A percentile compares a stretch with the other conserved stretches of the same genome.
Conservation (phyloP, 2,888 invertebrate species). For the Parnassius orleans region DNA sequence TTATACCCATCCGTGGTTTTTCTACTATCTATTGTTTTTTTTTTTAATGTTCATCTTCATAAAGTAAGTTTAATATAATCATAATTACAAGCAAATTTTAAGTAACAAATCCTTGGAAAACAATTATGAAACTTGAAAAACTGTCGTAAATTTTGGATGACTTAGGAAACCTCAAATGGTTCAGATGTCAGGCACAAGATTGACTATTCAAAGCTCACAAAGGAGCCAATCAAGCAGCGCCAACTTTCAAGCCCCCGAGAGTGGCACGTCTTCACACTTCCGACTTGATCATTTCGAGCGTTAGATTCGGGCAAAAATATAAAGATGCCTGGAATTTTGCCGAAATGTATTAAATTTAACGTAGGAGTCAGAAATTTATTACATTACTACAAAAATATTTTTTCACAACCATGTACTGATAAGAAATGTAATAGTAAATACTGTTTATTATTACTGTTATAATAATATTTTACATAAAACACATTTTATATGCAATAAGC, state of each 20-base stretch:
- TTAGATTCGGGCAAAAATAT: constrained; percentile 22
- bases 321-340: constrained; percentile 13
- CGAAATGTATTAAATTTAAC: constrained; percentile 1
- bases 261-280: constrained; percentile 59
- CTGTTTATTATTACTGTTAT: no score
- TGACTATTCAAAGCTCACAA: constrained; percentile 70
- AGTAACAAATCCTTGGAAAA: no score
- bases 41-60: no score
- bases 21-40: no score
- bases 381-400: no score
- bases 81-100: no score
- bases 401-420: no score
- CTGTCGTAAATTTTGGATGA: constrained; percentile 17
- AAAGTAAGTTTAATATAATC: no score
- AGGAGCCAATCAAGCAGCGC: constrained; percentile 70
- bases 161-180: constrained; percentile 25
- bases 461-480: not conserved
- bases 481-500: not conserved
- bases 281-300: constrained; percentile 33
- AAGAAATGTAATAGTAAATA: no score
- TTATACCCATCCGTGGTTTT: no score
- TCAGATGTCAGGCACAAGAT: constrained; percentile 58
- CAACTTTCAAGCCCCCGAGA: constrained; percentile 61
- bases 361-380: not conserved
- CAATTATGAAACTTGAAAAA: not conserved